Conservation (phyloP, 2,888 invertebrate genomes). For the Gnatocerus cornutus region DNA sequence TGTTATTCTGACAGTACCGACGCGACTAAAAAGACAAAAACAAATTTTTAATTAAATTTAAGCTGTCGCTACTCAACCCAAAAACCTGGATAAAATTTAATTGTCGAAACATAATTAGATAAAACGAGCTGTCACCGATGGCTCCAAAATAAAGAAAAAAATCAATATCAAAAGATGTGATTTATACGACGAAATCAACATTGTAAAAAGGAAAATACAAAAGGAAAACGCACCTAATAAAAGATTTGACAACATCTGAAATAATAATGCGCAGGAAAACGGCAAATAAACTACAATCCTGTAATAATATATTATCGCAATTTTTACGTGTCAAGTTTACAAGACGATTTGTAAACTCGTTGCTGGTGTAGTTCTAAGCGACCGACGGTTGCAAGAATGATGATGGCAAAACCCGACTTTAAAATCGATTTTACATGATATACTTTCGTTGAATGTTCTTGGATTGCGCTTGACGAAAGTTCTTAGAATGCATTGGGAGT, state of each 20-base stretch:
- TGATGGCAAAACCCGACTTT: neutral
- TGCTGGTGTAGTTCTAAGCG: neutral
- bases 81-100: neutral
- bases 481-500: neutral
- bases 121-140: no score
- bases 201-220: no score
- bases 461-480: neutral
- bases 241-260: no score
- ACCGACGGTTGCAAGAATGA: neutral
- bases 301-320: neutral
- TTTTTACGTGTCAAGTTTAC: constrained; percentile 2
- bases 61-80: neutral
- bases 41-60: constrained; percentile 1
- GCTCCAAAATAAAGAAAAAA: no score
- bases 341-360: neutral
- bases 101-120: no score
- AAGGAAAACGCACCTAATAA: neutral
- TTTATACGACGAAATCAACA: no score
- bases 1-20: neutral
- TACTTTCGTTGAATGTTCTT: neutral
- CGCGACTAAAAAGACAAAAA: constrained; percentile 6
- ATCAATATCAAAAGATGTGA: no score
- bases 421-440: constrained; percentile 1
- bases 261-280: no score
- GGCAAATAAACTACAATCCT: neutral